Evolutionary conservation across 2,797 vertebrate species (phyloP).

Genomic region (Jordanella pulchra): DNA sequence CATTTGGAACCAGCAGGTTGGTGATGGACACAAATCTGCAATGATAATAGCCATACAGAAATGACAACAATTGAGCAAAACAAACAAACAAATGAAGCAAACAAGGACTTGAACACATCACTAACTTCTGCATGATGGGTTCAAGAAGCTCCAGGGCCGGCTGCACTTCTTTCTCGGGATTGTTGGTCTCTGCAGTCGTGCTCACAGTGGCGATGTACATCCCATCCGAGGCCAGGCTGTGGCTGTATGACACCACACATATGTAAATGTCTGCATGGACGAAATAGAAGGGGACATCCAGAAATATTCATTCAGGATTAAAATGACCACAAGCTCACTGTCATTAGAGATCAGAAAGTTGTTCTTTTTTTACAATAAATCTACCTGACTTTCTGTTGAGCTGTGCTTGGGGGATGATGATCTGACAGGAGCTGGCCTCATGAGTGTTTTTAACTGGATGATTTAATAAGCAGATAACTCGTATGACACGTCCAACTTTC

Average conservation of each 20-base stretch:
- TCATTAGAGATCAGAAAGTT: neutral
- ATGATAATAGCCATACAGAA: neutral
- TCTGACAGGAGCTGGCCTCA: conserved; percentile 80
- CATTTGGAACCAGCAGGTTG: conserved; percentile 70
- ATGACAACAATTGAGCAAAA: neutral
- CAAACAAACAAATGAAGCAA: neutral
- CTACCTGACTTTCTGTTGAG: conserved; percentile 81
- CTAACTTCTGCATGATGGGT: conserved; percentile 80
- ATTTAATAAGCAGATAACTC: conserved; percentile 81
- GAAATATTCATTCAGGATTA: conserved; percentile 1
- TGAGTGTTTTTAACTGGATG: conserved; percentile 83
- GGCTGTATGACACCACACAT: conserved; percentile 75
- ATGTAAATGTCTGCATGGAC: conserved; percentile 78
- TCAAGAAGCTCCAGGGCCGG: conserved; percentile 77
- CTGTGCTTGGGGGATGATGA: conserved; percentile 81
- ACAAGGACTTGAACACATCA: neutral
- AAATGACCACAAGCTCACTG: neutral
- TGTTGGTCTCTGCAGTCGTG: conserved; percentile 74
- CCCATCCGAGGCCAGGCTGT: conserved; percentile 79
- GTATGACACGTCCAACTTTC: conserved; percentile 76
- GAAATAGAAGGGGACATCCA: neutral
- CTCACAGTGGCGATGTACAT: conserved; percentile 82
- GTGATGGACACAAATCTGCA: conserved; percentile 75
- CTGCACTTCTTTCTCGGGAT: conserved; percentile 81
- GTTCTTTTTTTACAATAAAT: neutral